Evolutionary conservation across 2,888 invertebrate genomes (phyloP).

Genomic region (Esperia sulphurella): DNA sequence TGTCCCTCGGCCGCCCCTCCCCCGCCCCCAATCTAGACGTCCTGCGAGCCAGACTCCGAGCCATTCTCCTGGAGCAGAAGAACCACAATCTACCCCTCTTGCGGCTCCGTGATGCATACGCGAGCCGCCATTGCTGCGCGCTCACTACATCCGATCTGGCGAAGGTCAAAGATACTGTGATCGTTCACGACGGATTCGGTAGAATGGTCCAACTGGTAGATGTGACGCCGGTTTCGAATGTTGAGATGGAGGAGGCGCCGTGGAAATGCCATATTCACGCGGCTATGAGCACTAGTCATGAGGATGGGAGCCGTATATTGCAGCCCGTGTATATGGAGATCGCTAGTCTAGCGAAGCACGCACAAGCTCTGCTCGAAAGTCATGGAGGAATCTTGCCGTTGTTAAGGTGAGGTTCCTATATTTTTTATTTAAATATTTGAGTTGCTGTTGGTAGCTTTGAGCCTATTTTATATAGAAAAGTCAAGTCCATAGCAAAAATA

Average conservation of each 20-base stretch:
- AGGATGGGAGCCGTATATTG: slow-evolving; percentile 76
- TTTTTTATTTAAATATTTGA: too few relatives aligned
- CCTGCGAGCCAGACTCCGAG: slow-evolving; percentile 83
- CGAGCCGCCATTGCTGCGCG: slow-evolving; percentile 88
- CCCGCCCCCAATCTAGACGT: slow-evolving; percentile 82
- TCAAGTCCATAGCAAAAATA: too few relatives aligned
- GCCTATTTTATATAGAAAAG: too few relatives aligned
- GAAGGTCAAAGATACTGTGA: slow-evolving; percentile 85
- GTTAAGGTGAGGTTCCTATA: slow-evolving; percentile 80
- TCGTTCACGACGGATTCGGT: slow-evolving; percentile 64
- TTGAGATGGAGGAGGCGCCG: slow-evolving; percentile 65
- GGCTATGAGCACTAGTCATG: slow-evolving; percentile 44
- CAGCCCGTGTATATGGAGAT: slow-evolving; percentile 84
- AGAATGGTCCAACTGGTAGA: slow-evolving; percentile 65
- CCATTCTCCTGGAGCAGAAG: slow-evolving; percentile 87
- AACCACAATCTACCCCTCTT: slow-evolving; percentile 83
- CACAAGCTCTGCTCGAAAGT: slow-evolving; percentile 83
- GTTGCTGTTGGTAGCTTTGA: too few relatives aligned
- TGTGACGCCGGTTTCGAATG: slow-evolving; percentile 46
- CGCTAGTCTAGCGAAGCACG: slow-evolving; percentile 81
- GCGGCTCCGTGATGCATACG: slow-evolving; percentile 90
- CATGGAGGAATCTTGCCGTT: slow-evolving; percentile 89
- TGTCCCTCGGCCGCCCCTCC: slow-evolving; percentile 82
- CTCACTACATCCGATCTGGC: slow-evolving; percentile 85
- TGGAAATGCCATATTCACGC: slow-evolving; percentile 77